Base-by-base conservation (phyloP, 2,888 invertebrate genomes). In the Hirudinaria manillensis region DNA sequence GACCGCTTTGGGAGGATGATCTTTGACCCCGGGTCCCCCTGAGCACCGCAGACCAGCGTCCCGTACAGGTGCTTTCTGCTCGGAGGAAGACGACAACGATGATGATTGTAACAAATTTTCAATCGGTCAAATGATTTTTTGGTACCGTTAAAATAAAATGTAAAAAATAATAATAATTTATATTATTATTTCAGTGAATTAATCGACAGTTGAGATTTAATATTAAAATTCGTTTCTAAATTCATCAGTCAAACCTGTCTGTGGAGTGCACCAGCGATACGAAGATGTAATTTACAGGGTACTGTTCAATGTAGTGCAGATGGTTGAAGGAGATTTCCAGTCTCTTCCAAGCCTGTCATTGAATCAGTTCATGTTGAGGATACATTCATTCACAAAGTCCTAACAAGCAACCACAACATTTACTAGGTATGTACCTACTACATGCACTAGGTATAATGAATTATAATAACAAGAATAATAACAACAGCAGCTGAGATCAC, bases 251-350 rank as follows among this genome's bases (percentile, higher is more conserved):
- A 77, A 79, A 84, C 84, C 81, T 83, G 78, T 84, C 83, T 34
- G 84, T 83, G 10, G 83, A 83, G 78, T 85, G 85, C 76, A 85
- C 84, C 10, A 85, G 79, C 4, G 84, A 78, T n/a, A 85, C 78
- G 65, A 84, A 81, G 77, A 80, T 83, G 76, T 83, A 84, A 79
- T 83, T 84, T 27, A 81, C 51, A n/a, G 84, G 84, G 65, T 84
- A 80, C 65, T 84, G 84, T 78, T 83, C 85, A 53, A 82, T 67
- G 29, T 83, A 75, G 29, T 84, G 83, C 73, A 83, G 76, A 77
- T 84, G 83, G 70, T 82, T 81, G 6, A 81, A 76, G 21, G 80
- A 70, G 3, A 85, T 79, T 6, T 80, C 79, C 66, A 84, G 76
- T 71, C 80, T 80, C 77, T 82, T 83, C 83, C 84, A 84, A 1